Conservation (phyloP, 2,797 vertebrate species). For the Myiotriccus ornatus region DNA sequence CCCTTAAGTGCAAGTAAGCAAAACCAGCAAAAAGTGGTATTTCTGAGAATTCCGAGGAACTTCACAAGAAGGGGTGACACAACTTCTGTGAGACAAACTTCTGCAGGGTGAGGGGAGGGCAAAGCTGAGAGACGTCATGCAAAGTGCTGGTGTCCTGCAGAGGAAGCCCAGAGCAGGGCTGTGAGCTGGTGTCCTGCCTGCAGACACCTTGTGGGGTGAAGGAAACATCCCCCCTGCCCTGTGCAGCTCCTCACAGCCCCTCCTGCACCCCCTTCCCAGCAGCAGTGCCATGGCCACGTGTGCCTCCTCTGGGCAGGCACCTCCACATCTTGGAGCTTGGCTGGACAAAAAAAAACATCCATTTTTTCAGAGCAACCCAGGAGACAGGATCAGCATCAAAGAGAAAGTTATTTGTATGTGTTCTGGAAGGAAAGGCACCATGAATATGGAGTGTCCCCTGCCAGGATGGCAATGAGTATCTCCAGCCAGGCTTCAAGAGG, state of each 20-base stretch:
- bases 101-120: fast-evolving
- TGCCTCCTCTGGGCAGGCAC: not conserved
- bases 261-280: not conserved
- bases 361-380: not conserved
- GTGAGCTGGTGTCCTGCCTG: not conserved
- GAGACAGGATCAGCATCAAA: not conserved
- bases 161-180: not conserved
- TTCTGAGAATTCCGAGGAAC: not conserved
- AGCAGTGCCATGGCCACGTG: fast-evolving
- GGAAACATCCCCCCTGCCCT: fast-evolving
- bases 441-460: fast-evolving
- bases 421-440: not conserved
- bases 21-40: not conserved
- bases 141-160: not conserved
- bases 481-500: not conserved
- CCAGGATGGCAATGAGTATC: not conserved
- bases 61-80: not conserved
- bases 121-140: fast-evolving
- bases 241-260: not conserved
- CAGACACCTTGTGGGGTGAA: not conserved
- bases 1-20: not conserved
- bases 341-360: not conserved
- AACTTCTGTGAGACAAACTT: not conserved
- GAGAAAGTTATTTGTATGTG: not conserved
- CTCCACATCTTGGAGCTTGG: not conserved